phyloP scores from a whole-genome alignment of 1,140 invertebrate genomes.

The Kradibia gibbosae region DNA sequence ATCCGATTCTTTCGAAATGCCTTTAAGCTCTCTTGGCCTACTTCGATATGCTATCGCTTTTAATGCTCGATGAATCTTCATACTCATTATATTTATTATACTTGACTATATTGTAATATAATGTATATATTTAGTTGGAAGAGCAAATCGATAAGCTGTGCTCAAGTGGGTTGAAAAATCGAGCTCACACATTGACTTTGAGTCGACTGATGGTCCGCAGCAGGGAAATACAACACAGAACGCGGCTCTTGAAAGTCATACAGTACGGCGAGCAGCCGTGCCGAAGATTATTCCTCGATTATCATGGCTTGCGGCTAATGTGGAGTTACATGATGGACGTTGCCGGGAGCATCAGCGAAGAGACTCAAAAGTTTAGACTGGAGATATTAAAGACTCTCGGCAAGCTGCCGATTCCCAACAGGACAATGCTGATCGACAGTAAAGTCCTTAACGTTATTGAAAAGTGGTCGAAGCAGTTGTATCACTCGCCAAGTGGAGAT shows the following conservation, averaged over 20 bases:
- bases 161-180: constrained; percentile 86
- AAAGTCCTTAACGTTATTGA: constrained; percentile 89
- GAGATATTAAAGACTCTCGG: constrained; percentile 86
- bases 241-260: constrained; percentile 80
- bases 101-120: constrained; percentile 1
- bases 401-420: constrained; percentile 91
- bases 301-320: constrained; percentile 91
- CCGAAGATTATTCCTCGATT: constrained; percentile 92
- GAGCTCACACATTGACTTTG: constrained; percentile 88
- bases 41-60: too few relatives aligned
- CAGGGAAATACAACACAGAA: constrained; percentile 83
- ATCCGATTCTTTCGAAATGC: not conserved
- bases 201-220: constrained; percentile 93
- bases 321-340: constrained; percentile 93
- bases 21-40: not conserved
- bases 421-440: constrained; percentile 92
- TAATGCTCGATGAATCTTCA: too few relatives aligned
- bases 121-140: constrained; percentile 76
- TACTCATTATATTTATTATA: too few relatives aligned
- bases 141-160: constrained; percentile 85
- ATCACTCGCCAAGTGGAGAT: constrained; percentile 60
- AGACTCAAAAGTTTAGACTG: constrained; percentile 76
- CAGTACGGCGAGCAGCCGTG: constrained; percentile 84
- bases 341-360: constrained; percentile 69
- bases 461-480: constrained; percentile 78